phyloP scores from a whole-genome alignment of 2,113 vertebrate genomes.

The Crotophaga sulcirostris region DNA sequence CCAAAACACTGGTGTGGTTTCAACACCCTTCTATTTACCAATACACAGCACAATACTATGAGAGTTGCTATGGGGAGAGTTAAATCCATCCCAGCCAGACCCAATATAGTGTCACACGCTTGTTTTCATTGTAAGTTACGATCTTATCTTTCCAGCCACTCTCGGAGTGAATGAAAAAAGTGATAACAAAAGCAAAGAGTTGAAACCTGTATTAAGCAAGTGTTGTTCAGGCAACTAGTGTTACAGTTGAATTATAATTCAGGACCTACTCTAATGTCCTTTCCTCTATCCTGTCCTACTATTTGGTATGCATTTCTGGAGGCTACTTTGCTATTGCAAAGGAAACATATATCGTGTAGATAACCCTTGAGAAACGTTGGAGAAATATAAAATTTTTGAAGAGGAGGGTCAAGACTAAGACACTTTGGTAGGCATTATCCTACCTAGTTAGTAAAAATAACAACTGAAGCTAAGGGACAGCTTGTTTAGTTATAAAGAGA shows the following conservation, averaged over 20 bases:
- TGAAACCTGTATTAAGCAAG: not conserved
- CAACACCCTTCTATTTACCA: too few relatives aligned
- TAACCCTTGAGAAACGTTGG: not conserved
- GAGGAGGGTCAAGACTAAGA: not conserved
- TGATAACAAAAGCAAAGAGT: not conserved
- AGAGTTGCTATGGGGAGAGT: too few relatives aligned
- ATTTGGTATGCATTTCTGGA: not conserved
- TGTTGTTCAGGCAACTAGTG: not conserved
- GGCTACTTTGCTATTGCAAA: not conserved
- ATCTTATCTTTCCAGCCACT: not conserved
- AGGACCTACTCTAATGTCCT: not conserved
- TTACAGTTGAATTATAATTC: not conserved
- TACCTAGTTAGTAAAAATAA: not conserved
- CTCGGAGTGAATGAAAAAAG: not conserved
- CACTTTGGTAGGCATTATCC: not conserved
- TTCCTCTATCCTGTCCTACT: not conserved
- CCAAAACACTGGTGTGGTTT: too few relatives aligned
- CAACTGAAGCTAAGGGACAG: not conserved
- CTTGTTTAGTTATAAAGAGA: not conserved
- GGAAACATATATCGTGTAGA: not conserved
- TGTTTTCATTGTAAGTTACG: not conserved
- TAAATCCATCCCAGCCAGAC: too few relatives aligned
- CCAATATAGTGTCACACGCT: not conserved
- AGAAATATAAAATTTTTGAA: not conserved
- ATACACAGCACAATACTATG: too few relatives aligned